Percentiles rank a stretch among this genome's conserved stretches.
Evolutionary conservation across 2,113 vertebrate species (phyloP).

Genomic region (Hystrix brachyura): DNA sequence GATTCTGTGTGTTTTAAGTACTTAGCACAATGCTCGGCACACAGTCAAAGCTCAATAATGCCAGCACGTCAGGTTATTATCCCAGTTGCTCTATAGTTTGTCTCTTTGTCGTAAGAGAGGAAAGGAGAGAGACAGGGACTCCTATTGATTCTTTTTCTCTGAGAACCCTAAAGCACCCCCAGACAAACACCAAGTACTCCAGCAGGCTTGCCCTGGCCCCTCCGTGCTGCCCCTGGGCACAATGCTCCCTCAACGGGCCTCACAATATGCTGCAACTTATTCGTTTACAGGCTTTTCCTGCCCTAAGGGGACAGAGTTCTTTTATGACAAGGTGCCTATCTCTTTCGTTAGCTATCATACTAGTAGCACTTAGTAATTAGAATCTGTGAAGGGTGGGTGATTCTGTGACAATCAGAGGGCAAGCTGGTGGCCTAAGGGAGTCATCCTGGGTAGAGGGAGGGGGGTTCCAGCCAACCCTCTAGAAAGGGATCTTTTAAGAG

Average conservation of each 20-base stretch:
- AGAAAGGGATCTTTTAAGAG: neutral
- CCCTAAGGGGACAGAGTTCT: neutral
- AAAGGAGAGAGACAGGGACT: neutral
- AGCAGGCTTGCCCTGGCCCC: neutral
- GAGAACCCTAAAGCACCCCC: neutral
- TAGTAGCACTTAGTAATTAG: neutral
- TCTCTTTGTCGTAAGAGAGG: neutral
- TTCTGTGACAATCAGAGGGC: neutral
- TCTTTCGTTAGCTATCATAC: neutral
- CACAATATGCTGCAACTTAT: neutral
- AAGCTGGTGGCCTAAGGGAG: neutral
- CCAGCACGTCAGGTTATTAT: neutral
- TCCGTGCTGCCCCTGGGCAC: neutral
- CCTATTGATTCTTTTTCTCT: neutral
- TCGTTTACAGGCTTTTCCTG: neutral
- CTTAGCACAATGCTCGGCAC: neutral
- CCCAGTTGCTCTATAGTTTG: neutral
- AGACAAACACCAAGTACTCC: neutral
- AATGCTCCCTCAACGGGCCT: neutral
- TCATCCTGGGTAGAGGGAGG: neutral
- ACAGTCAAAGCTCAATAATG: rapidly evolving
- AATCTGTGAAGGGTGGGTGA: neutral
- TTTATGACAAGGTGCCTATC: neutral
- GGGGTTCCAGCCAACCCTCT: neutral
- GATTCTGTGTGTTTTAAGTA: neutral